Base-by-base conservation (phyloP, 2,113 vertebrate species). In the Psittacus erithacus region DNA sequence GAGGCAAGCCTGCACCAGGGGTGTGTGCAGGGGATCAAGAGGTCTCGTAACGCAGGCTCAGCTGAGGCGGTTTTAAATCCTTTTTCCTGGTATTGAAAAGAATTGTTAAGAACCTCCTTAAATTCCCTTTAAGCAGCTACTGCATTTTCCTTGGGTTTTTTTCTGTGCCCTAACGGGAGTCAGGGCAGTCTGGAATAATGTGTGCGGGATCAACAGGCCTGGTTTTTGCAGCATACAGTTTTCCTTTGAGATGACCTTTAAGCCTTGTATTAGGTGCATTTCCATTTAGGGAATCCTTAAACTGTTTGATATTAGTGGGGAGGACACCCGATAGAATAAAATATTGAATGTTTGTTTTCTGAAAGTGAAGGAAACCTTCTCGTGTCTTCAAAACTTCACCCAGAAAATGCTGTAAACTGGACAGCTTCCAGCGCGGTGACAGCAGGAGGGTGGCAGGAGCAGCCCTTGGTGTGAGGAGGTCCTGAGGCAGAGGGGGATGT, bases 231-330 rank as follows among this genome's bases (percentile, higher is more conserved):
- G 16, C 64, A 39, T 43, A 29, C n/a, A 53, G 46, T 82, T 96
- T 96, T 92, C 92, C 92, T 95, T 39, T 41, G 83, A 44, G 46
- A 18, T 93, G 94, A 86, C 91, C 82, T 96, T 93, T 88, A 75
- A 68, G 80, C 83, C 19, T 52, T 29, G 9, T 47, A 47, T 78
- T 88, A 16, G 70, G 85, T 85, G 46, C 8, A 39, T 83, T 97
- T 91, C 94, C 91, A 86, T 96, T 53, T 93, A 95, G 92, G 91
- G 91, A 88, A 78, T 92, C 91, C 55, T 83, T 46, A 15, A 57
- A 59, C 50, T 43, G 2, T 46, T 77, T 46, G 46, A 22, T 75
- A 33, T 46, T 86, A 17, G 6, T 38, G 62, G 11, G 28, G 17
- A 5, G n/a, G 13, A 39, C 31, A 27, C 55, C 33, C 78, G 70